Conservation (phyloP, 2,113 vertebrate genomes). For the Hipposideros armiger region DNA sequence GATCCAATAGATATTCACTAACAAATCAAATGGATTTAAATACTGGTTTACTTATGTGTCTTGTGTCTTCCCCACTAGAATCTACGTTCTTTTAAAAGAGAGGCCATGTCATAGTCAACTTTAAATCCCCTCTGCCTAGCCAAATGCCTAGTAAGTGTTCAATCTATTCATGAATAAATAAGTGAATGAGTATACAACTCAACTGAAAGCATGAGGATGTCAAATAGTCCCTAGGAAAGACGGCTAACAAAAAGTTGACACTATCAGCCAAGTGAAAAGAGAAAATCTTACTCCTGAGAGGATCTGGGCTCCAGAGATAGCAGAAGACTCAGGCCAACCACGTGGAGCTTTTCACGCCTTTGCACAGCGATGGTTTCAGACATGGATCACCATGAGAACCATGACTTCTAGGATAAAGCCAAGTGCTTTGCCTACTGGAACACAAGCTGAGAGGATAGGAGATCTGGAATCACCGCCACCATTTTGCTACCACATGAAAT, state of each 20-base stretch:
- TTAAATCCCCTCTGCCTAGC: constrained; percentile 14
- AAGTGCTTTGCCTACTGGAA: neutral
- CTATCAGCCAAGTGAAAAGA: neutral
- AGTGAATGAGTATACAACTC: neutral
- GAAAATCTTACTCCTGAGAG: neutral
- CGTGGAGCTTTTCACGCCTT: neutral
- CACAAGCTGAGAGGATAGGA: neutral
- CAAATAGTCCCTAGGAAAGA: neutral
- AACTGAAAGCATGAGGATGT: neutral
- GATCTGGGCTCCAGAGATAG: neutral
- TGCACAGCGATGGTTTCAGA: neutral
- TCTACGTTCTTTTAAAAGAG: constrained; percentile 16
- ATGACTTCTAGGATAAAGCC: neutral
- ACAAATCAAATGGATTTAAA: neutral
- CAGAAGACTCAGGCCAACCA: neutral
- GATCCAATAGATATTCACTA: neutral
- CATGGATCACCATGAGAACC: neutral
- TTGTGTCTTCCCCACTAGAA: neutral
- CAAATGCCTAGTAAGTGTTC: neutral
- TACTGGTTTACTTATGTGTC: neutral
- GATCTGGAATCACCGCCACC: neutral
- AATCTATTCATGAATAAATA: neutral
- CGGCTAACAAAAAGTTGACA: neutral
- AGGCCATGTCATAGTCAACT: constrained; percentile 4
- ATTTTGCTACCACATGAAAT: neutral